Evolutionary conservation across 2,113 vertebrate species (phyloP).

Genomic region (Tricholaema leucomelas): DNA sequence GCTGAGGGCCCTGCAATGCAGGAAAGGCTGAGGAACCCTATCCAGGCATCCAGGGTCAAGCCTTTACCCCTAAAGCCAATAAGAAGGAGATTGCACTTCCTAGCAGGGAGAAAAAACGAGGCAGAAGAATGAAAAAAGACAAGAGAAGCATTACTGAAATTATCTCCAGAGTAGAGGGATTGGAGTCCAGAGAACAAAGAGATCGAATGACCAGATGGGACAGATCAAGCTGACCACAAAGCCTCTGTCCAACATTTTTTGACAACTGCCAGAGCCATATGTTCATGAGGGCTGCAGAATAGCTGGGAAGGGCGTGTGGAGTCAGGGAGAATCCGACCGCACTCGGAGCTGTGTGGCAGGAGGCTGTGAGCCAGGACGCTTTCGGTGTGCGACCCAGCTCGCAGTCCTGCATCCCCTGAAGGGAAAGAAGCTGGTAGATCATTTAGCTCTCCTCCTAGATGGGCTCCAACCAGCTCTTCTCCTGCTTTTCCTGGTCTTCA

Average conservation of each 20-base stretch:
- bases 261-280: conserved; percentile 32
- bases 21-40: conserved; percentile 42
- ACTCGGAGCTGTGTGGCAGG: accelerated
- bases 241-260: conserved; percentile 43
- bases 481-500: conserved; percentile 18
- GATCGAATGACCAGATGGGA: conserved; percentile 55
- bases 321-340: accelerated
- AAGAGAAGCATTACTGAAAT: conserved; percentile 32
- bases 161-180: conserved; percentile 20
- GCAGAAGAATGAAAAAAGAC: neutral
- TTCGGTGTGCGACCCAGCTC: neutral
- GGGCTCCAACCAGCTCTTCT: neutral
- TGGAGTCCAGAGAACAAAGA: conserved; percentile 17
- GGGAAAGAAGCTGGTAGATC: conserved; percentile 24
- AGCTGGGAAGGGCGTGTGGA: neutral
- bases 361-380: neutral
- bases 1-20: neutral
- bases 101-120: conserved; percentile 23
- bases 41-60: conserved; percentile 16
- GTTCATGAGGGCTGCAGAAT: conserved; percentile 9
- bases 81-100: neutral
- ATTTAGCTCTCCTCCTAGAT: neutral
- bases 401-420: neutral
- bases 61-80: neutral
- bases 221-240: conserved; percentile 54